A percentile compares a stretch with the other conserved stretches of the same genome.
Evolutionary conservation across 2,113 vertebrate species (phyloP).

Genomic region (Petaurus breviceps): DNA sequence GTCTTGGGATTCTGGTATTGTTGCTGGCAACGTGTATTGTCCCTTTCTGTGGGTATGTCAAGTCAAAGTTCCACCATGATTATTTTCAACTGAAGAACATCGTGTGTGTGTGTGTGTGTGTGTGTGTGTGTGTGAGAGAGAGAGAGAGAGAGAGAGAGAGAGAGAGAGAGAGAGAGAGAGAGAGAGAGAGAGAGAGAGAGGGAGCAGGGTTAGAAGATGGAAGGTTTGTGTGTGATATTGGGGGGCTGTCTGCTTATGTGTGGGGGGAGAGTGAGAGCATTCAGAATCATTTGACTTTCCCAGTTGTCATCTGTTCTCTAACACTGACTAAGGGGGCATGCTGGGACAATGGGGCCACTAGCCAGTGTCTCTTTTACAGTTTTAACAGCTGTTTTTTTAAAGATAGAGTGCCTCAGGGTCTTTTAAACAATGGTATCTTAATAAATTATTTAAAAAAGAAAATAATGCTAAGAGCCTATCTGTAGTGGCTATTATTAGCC

Average conservation of each 20-base stretch:
- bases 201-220: not conserved
- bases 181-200: no score
- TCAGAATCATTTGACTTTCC: not conserved
- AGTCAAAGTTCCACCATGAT: not conserved
- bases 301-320: not conserved
- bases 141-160: no score
- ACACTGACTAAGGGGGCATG: not conserved
- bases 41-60: not conserved
- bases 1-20: not conserved
- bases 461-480: constrained; percentile 46
- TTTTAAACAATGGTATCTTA: constrained; percentile 61
- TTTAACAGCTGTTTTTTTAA: constrained; percentile 39
- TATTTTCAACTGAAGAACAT: constrained; percentile 17
- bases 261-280: not conserved
- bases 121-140: not conserved
- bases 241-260: not conserved
- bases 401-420: constrained; percentile 45
- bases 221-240: not conserved
- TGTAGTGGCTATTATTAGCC: constrained; percentile 33
- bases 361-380: not conserved
- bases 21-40: not conserved
- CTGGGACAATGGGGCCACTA: not conserved
- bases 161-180: no score
- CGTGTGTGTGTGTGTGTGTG: not conserved
- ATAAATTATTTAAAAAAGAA: constrained; percentile 71